Evolutionary conservation across 2,797 vertebrate genomes (phyloP).

Genomic region (Malacoraja senta): DNA sequence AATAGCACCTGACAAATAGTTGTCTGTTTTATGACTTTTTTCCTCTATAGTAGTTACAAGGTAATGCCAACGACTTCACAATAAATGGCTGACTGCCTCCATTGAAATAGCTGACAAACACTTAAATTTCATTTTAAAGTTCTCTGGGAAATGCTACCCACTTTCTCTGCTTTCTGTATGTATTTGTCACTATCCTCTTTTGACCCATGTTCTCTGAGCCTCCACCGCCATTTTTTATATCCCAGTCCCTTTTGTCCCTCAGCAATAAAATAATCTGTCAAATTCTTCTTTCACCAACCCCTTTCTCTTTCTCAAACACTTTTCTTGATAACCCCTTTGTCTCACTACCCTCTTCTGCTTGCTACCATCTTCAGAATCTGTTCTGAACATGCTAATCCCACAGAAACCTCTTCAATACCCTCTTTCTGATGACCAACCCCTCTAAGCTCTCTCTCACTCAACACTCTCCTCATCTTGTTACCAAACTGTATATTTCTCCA

Average conservation of each 20-base stretch:
- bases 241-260: neutral
- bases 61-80: neutral
- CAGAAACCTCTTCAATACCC: neutral
- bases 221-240: neutral
- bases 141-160: neutral
- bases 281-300: neutral
- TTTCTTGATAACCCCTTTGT: neutral
- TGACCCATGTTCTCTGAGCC: neutral
- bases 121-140: neutral
- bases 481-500: no score
- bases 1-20: neutral
- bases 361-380: no score
- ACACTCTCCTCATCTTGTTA: neutral
- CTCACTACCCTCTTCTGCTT: neutral
- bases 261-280: no score
- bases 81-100: neutral
- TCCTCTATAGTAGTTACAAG: neutral
- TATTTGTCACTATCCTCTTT: neutral
- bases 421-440: neutral
- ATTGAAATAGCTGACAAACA: neutral
- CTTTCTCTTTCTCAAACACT: neutral
- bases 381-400: no score
- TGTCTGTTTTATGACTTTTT: neutral
- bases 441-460: neutral
- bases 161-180: neutral